Conservation (phyloP, 2,113 vertebrate genomes). For the Thryonomys swinderianus region DNA sequence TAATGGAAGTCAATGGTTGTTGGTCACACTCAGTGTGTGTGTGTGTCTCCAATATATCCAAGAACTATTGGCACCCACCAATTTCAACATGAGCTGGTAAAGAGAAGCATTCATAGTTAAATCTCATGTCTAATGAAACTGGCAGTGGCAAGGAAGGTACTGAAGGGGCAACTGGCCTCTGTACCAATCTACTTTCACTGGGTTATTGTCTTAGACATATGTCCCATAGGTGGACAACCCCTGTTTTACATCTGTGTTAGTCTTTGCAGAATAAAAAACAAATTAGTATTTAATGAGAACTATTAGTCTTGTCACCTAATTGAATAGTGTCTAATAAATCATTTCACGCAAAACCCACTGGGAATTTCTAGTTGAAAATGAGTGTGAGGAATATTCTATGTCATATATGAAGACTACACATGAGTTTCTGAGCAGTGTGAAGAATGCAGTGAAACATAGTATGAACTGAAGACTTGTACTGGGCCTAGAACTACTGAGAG, state of each 20-base stretch:
- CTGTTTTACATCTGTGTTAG: slow-evolving; percentile 42
- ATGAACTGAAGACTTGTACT: neutral
- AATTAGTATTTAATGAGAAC: slow-evolving; percentile 24
- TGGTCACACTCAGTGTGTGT: neutral
- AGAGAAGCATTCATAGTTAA: neutral
- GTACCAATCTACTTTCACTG: neutral
- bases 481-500: neutral
- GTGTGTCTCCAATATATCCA: neutral
- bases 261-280: slow-evolving; percentile 48
- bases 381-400: neutral
- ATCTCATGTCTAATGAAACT: slow-evolving; percentile 19
- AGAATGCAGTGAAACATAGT: neutral
- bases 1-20: neutral
- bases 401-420: neutral
- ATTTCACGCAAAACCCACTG: slow-evolving; percentile 51
- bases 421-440: neutral
- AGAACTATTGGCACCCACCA: neutral
- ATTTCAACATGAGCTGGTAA: neutral
- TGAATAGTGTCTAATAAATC: slow-evolving; percentile 44
- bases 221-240: neutral
- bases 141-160: neutral
- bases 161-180: neutral
- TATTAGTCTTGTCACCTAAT: slow-evolving; percentile 43
- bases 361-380: slow-evolving; percentile 38
- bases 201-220: slow-evolving; percentile 11